Percentiles rank a stretch among this genome's conserved stretches.
Conservation (phyloP, 2,888 invertebrate species). For the Papilio elwesi region DNA sequence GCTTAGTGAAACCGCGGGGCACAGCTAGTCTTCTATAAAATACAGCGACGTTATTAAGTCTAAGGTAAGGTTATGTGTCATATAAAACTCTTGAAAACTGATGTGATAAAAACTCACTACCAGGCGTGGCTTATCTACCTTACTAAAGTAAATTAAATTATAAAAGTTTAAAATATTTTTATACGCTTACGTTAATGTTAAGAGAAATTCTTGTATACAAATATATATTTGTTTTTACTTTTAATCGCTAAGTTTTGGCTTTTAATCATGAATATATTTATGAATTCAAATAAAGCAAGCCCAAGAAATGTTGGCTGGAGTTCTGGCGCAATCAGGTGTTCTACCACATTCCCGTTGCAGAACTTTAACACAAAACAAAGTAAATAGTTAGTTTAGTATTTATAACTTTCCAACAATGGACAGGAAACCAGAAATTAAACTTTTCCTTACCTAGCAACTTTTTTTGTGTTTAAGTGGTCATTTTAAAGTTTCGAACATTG, state of each 20-base stretch:
- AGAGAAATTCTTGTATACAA: no score
- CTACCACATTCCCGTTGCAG: slow-evolving; percentile 1
- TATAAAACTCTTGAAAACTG: slow-evolving; percentile 11
- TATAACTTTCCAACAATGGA: slow-evolving; percentile 5
- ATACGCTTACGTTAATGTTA: not conserved
- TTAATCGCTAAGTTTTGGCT: no score
- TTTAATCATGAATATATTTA: slow-evolving; percentile 5
- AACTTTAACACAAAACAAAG: slow-evolving; percentile 21
- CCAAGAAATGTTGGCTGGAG: not conserved
- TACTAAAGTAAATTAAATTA: not conserved
- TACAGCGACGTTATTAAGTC: slow-evolving; percentile 8
- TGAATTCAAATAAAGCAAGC: slow-evolving; percentile 5
- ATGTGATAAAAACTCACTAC: slow-evolving; percentile 1
- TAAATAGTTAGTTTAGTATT: slow-evolving; percentile 5
- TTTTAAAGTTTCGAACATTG: not conserved
- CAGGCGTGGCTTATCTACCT: not conserved
- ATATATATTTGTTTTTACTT: no score
- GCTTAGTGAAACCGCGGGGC: no score
- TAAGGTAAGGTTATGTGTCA: not conserved
- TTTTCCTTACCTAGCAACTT: not conserved
- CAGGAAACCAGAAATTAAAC: slow-evolving; percentile 7
- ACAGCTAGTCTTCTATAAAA: not conserved
- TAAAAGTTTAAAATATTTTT: not conserved
- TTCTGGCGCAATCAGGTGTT: slow-evolving; percentile 10
- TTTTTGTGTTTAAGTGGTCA: not conserved